Conservation (phyloP, 2,888 invertebrate genomes). For the Phlogophora meticulosa region DNA sequence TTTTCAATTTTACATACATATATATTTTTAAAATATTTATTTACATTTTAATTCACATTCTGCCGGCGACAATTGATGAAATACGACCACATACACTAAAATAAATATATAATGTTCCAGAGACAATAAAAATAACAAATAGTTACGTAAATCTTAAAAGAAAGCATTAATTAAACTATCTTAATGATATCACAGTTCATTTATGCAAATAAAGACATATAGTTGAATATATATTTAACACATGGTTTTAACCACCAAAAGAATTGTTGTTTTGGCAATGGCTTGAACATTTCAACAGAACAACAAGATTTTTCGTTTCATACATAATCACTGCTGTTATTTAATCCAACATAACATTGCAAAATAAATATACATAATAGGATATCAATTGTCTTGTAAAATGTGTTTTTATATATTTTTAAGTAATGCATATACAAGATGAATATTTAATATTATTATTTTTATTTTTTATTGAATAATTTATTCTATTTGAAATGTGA, state of each 20-base stretch:
- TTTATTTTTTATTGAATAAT: slow-evolving; percentile 57
- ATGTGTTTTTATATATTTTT: slow-evolving; percentile 63
- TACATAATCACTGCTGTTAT: slow-evolving; percentile 22
- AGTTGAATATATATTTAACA: slow-evolving; percentile 64
- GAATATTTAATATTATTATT: slow-evolving; percentile 57
- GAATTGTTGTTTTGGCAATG: slow-evolving; percentile 79
- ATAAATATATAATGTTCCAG: slow-evolving; percentile 59
- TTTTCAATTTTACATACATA: slow-evolving; percentile 74
- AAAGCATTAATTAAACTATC: slow-evolving; percentile 88
- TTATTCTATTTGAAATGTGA: slow-evolving; percentile 63
- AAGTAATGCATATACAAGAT: slow-evolving; percentile 58
- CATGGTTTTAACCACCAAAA: slow-evolving; percentile 63
- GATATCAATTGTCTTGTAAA: slow-evolving; percentile 70
- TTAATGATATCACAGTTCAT: slow-evolving; percentile 90
- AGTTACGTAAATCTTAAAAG: slow-evolving; percentile 70
- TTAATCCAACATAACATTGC: slow-evolving; percentile 50
- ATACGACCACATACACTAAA: slow-evolving; percentile 61
- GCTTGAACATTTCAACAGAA: slow-evolving; percentile 63
- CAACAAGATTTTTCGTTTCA: slow-evolving; percentile 57
- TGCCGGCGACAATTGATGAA: slow-evolving; percentile 70
- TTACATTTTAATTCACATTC: slow-evolving; percentile 80
- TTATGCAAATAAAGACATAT: slow-evolving; percentile 88
- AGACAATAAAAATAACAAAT: slow-evolving; percentile 61
- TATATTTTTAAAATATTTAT: slow-evolving; percentile 80
- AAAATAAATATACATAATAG: slow-evolving; percentile 60